Base-by-base conservation (phyloP, 2,113 vertebrate genomes). In the Mobula hypostoma region DNA sequence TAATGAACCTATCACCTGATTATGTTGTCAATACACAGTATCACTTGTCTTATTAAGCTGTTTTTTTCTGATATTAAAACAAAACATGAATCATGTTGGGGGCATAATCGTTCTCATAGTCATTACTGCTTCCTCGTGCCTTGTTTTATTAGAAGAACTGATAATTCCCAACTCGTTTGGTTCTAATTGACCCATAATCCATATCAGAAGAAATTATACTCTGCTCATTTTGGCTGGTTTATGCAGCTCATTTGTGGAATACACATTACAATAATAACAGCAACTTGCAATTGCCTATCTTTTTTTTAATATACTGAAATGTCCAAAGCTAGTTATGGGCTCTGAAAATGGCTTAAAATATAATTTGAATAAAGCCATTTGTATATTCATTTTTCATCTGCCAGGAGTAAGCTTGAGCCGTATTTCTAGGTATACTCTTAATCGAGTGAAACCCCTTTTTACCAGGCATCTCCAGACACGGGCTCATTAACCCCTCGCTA, bases 81-180 rank as follows among this genome's bases (percentile, higher is more conserved):
- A 92, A 48, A 92, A 36, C 19, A 40, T 70, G 66, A 17, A 27
- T 68, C 7, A 9, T 92, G 19, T 68, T 40, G 9, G 19, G 15
- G 32, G 4, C 32, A 7, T 70, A 40, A 92, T 92, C 63, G 6
- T 7, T 87, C 12, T 61, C 9, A n/a, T 14, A 36, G n/a, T 92
- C 88, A 48, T n/a, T 92, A 36, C 15, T 91, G n/a, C 63, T 70
- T 29, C 12, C 27, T 32, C 29, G 11, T 90, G 87, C 61, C 32
- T 90, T 11, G n/a, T 90, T 90, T 90, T 68, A 70, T 70, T 36
- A 92, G 88, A 92, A 92, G 88, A 92, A 4, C 2, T 36, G 70
- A 70, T 92, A 36, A 92, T 72, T 36, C 61, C 88, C 66, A 36
- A 36, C 8, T 24, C 88, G 70, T 1, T 2, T 61, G 83, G 24